Conservation (phyloP, 92 coral and sea anemone species). For the Porites rus region DNA sequence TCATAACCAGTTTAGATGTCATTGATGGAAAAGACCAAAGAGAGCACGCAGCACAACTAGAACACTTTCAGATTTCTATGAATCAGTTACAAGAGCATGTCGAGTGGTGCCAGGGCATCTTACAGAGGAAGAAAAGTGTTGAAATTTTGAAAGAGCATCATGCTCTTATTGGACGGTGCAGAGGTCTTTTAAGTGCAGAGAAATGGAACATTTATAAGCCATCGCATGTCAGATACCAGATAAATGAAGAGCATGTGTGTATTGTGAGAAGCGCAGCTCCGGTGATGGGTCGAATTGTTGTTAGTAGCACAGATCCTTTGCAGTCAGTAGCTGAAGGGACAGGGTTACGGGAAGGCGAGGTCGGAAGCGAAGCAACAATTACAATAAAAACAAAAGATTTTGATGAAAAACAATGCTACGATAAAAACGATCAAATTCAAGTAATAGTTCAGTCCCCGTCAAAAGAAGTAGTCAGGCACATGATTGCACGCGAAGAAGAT, state of each 20-base stretch:
- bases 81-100: neutral
- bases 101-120: neutral
- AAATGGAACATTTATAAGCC: slow-evolving; percentile 14
- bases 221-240: neutral
- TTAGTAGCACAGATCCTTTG: slow-evolving; percentile 52
- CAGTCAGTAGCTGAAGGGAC: slow-evolving; percentile 53
- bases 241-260: neutral
- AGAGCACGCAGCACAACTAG: neutral
- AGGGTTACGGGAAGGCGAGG: slow-evolving; percentile 28
- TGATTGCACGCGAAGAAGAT: slow-evolving; percentile 44
- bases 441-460: slow-evolving; percentile 47
- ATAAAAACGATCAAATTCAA: slow-evolving; percentile 51
- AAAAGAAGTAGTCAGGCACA: slow-evolving; percentile 1
- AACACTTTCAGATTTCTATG: neutral
- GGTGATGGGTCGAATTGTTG: slow-evolving; percentile 40
- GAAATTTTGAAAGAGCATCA: neutral
- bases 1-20: neutral
- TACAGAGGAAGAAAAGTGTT: neutral
- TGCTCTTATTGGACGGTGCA: slow-evolving; percentile 3
- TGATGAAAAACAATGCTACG: slow-evolving; percentile 32
- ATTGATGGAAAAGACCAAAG: slow-evolving; percentile 4
- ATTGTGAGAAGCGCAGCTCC: neutral
- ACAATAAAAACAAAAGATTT: neutral
- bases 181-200: slow-evolving; percentile 4
- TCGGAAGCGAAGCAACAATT: slow-evolving; percentile 20